These are phyloP conservation scores for Syrphus vitripennis DNA, from an alignment of 2,888 invertebrate genomes.

Conservation along the genomic window DNA sequence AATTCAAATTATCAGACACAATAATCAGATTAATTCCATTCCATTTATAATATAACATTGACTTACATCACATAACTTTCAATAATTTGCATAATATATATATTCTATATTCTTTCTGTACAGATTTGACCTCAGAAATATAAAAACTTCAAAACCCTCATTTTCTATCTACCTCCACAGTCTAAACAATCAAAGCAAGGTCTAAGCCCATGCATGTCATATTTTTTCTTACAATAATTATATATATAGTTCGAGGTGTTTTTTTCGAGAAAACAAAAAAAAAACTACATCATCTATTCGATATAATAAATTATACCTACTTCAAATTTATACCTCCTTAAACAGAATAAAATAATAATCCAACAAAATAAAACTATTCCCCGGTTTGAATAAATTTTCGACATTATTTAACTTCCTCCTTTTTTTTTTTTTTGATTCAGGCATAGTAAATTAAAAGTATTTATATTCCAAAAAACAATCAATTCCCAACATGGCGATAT, in stretches of 20 bases:
- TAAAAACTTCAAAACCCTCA: neutral
- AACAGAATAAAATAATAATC: neutral
- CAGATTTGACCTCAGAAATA: neutral
- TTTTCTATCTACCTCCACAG: slow-evolving; percentile 4
- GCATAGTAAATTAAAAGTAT: slow-evolving; percentile 19
- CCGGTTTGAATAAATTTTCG: slow-evolving; percentile 28
- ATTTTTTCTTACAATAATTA: neutral
- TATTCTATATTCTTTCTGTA: neutral
- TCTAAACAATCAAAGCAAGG: neutral
- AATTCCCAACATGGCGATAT: slow-evolving; percentile 37
- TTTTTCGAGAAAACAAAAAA: neutral
- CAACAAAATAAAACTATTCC: slow-evolving; percentile 15
- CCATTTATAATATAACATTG: slow-evolving; percentile 1
- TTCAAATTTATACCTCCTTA: neutral
- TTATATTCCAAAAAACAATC: slow-evolving; percentile 16
- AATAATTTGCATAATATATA: neutral
- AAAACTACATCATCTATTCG: neutral
- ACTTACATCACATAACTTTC: neutral
- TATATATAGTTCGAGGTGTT: neutral
- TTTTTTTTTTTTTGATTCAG: neutral
- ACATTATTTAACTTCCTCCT: slow-evolving; percentile 44
- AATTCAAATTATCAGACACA: neutral
- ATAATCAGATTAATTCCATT: neutral
- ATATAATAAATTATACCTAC: neutral
- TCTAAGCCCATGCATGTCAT: slow-evolving; percentile 5